A percentile compares a stretch with the other conserved stretches of the same genome.
These are phyloP conservation scores for Xenopus tropicalis DNA, from an alignment of 2,113 vertebrate species.

Conservation along the genomic window DNA sequence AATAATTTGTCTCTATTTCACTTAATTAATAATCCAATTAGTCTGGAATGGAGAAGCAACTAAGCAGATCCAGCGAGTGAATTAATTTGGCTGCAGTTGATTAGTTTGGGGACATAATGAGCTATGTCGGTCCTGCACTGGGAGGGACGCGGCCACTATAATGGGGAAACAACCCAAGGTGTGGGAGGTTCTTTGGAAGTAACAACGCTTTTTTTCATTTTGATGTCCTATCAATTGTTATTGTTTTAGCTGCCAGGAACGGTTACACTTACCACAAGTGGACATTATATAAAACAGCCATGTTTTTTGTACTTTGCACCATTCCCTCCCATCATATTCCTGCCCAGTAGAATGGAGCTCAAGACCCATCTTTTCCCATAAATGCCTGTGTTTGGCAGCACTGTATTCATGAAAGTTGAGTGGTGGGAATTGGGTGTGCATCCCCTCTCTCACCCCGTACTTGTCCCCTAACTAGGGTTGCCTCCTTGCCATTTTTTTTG, in stretches of 20 bases:
- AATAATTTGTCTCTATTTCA: constrained; percentile 43
- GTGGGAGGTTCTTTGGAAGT: neutral
- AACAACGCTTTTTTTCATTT: neutral
- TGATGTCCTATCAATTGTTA: neutral
- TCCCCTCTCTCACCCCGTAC: too few species aligned
- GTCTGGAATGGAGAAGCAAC: constrained; percentile 32
- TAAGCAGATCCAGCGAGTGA: constrained; percentile 37
- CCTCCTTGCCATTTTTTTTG: too few species aligned
- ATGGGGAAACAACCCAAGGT: neutral
- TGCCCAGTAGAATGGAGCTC: too few species aligned
- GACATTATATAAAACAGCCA: too few species aligned
- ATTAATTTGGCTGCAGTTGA: constrained; percentile 37
- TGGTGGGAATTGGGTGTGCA: too few species aligned
- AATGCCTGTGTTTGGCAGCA: too few species aligned
- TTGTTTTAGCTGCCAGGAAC: too few species aligned
- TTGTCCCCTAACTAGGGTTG: too few species aligned
- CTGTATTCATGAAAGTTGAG: too few species aligned
- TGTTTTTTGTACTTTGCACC: too few species aligned
- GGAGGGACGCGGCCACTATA: neutral
- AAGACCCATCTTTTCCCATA: neutral
- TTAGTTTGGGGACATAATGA: constrained; percentile 29
- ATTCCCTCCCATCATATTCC: too few species aligned
- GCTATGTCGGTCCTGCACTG: neutral
- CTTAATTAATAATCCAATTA: constrained; percentile 47
- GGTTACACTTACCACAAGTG: too few species aligned